These are phyloP conservation scores for Dorcus hopei DNA, from an alignment of 2,888 invertebrate species.

Conservation along the genomic window DNA sequence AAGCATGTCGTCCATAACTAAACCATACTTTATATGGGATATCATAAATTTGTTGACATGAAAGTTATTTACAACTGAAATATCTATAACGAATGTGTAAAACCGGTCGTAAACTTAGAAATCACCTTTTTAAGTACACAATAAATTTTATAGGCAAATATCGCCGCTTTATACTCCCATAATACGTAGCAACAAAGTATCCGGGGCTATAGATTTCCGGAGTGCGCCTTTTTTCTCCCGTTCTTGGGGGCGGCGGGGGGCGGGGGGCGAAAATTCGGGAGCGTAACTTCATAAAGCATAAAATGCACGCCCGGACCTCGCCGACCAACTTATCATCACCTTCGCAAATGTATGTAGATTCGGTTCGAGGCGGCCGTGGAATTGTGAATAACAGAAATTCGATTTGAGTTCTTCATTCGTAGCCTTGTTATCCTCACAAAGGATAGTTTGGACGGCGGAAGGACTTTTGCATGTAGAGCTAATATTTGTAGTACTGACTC, in stretches of 20 bases:
- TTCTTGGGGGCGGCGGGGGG: no score
- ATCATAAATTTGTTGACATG: conserved; percentile 35
- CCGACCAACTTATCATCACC: conserved; percentile 37
- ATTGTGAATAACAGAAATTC: conserved; percentile 44
- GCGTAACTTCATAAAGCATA: conserved; percentile 39
- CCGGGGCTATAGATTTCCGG: conserved; percentile 13
- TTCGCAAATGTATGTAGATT: conserved; percentile 48
- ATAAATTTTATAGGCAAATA: conserved; percentile 40
- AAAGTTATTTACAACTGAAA: conserved; percentile 28
- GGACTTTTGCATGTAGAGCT: conserved; percentile 43
- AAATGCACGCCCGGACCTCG: conserved; percentile 31
- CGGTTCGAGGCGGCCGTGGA: conserved; percentile 35
- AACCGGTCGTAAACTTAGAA: conserved; percentile 33
- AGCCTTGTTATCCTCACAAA: conserved; percentile 46
- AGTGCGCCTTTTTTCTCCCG: conserved; percentile 14
- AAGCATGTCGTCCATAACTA: no score
- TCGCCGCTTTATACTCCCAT: conserved; percentile 27
- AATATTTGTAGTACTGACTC: conserved; percentile 32
- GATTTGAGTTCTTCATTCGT: conserved; percentile 48
- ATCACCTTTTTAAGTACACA: conserved; percentile 37
- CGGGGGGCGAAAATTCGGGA: conserved; percentile 12
- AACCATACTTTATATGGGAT: conserved; percentile 16
- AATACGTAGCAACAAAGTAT: conserved; percentile 26
- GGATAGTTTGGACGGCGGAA: conserved; percentile 37
- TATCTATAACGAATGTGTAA: conserved; percentile 35